A percentile compares a stretch with the other conserved stretches of the same genome.
These are phyloP conservation scores for Drosophila stalkeri DNA, from an alignment of 2,888 invertebrate species.

Conservation along the genomic window DNA sequence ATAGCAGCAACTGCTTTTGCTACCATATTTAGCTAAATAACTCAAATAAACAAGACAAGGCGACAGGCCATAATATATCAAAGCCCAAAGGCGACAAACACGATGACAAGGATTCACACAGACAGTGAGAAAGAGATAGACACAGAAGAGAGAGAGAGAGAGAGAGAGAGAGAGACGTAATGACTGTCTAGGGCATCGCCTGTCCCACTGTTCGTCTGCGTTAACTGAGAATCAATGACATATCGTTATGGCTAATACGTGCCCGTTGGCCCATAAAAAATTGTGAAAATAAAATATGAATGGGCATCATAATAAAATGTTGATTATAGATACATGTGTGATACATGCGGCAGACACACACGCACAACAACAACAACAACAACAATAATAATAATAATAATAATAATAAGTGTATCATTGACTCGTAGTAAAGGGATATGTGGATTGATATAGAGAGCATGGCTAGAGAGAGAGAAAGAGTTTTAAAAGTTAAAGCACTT, in stretches of 20 bases:
- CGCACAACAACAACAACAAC: constrained; percentile 2
- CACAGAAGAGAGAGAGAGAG: not conserved
- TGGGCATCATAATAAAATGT: constrained; percentile 55
- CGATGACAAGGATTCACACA: constrained; percentile 20
- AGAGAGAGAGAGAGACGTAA: constrained; percentile 35
- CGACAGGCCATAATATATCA: constrained; percentile 79
- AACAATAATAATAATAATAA: constrained; percentile 14
- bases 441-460: not conserved
- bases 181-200: constrained; percentile 63
- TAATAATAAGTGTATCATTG: constrained; percentile 45
- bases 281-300: constrained; percentile 57
- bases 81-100: constrained; percentile 69
- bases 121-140: not conserved
- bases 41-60: constrained; percentile 78
- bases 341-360: constrained; percentile 20
- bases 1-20: constrained; percentile 30
- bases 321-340: constrained; percentile 48
- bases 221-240: constrained; percentile 79
- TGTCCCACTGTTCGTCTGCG: constrained; percentile 6
- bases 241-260: constrained; percentile 75
- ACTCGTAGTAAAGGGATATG: constrained; percentile 12
- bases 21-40: constrained; percentile 65
- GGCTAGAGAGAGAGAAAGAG: too few species aligned
- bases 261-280: constrained; percentile 68
- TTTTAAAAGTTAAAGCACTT: not conserved